Evolutionary conservation across 2,888 invertebrate genomes (phyloP).

Genomic region (Latheticus oryzae): DNA sequence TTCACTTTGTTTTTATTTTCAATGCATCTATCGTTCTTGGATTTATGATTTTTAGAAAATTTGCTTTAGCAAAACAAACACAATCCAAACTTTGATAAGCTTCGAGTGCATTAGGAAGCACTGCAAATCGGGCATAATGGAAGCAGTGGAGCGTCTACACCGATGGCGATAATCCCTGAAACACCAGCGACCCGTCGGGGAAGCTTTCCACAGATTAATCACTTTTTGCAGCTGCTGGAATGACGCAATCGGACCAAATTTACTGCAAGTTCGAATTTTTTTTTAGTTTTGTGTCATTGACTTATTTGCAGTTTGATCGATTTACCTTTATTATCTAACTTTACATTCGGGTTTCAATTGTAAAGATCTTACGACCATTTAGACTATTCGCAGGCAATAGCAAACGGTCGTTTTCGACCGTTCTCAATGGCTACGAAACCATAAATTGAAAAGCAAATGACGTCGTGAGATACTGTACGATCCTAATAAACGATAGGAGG

Average conservation of each 20-base stretch:
- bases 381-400: constrained; percentile 32
- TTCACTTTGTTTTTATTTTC: constrained; percentile 14
- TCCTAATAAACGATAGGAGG: no score
- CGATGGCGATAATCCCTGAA: constrained; percentile 52
- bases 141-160: constrained; percentile 51
- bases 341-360: constrained; percentile 35
- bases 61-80: constrained; percentile 22
- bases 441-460: constrained; percentile 32
- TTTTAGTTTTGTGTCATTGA: neutral
- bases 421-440: constrained; percentile 27
- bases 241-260: constrained; percentile 40
- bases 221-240: constrained; percentile 49
- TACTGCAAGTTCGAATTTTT: constrained; percentile 1
- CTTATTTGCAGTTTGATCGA: no score
- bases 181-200: constrained; percentile 51
- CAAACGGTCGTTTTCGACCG: constrained; percentile 30
- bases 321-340: no score
- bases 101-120: constrained; percentile 51
- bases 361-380: constrained; percentile 33
- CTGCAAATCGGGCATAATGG: constrained; percentile 53
- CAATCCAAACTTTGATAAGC: constrained; percentile 40
- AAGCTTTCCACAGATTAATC: constrained; percentile 54
- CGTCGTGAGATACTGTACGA: constrained; percentile 15
- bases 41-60: constrained; percentile 27
- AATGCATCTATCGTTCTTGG: neutral